A percentile compares a stretch with the other conserved stretches of the same genome.
These are phyloP conservation scores for Achroia grisella DNA, from an alignment of 1,140 invertebrate genomes.

Conservation along the genomic window DNA sequence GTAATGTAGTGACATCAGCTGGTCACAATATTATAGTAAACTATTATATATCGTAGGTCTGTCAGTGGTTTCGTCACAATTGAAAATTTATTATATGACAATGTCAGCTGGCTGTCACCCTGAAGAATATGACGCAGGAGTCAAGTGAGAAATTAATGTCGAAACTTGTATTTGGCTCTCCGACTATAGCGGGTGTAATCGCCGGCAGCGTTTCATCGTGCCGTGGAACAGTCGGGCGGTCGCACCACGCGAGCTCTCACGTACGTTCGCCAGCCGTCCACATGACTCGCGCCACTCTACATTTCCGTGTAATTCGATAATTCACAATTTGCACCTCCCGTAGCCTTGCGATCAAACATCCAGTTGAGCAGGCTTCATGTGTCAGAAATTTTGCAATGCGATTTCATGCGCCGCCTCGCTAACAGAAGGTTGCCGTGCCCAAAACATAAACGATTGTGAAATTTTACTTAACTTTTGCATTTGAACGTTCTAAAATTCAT, in stretches of 20 bases:
- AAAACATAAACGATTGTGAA: slow-evolving; percentile 32
- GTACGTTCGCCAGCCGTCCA: slow-evolving; percentile 13
- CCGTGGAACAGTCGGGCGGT: slow-evolving; percentile 13
- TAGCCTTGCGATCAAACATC: slow-evolving; percentile 36
- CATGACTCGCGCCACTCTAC: slow-evolving; percentile 7
- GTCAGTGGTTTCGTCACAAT: too few relatives aligned
- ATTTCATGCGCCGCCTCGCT: slow-evolving; percentile 19
- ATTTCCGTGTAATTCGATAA: slow-evolving; percentile 17
- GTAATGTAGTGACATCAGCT: too few relatives aligned
- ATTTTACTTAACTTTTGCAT: slow-evolving; percentile 21
- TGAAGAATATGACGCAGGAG: too few relatives aligned
- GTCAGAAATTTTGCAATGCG: slow-evolving; percentile 44
- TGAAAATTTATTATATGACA: too few relatives aligned
- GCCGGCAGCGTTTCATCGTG: too few relatives aligned
- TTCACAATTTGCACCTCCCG: slow-evolving; percentile 20
- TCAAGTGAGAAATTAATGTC: too few relatives aligned
- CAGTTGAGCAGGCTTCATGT: slow-evolving; percentile 28
- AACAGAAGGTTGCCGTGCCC: slow-evolving; percentile 28
- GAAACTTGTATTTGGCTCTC: too few relatives aligned
- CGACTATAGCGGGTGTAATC: too few relatives aligned
- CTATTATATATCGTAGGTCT: too few relatives aligned
- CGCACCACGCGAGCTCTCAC: slow-evolving; percentile 30
- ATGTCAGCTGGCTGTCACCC: too few relatives aligned
- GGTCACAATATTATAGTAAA: too few relatives aligned
- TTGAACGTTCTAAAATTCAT: slow-evolving; percentile 13